Conservation (phyloP, 1,140 invertebrate species). For the Antheraea pernyi region DNA sequence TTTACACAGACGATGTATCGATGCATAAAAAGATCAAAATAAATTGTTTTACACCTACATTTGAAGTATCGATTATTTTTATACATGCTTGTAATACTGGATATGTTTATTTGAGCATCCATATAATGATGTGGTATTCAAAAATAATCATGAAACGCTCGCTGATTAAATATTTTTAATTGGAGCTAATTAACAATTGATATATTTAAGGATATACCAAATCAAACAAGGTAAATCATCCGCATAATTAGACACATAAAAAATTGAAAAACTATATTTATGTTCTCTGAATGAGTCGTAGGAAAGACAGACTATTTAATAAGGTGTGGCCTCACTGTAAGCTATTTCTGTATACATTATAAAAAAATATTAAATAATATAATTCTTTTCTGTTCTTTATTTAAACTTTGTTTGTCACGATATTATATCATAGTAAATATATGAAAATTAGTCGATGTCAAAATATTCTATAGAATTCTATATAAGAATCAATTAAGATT, state of each 20-base stretch:
- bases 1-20: too few species aligned
- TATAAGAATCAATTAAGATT: too few species aligned
- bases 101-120: neutral
- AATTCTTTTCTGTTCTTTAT: too few species aligned
- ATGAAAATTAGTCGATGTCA: too few species aligned
- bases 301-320: neutral
- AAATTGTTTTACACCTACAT: too few species aligned
- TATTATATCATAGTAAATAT: too few species aligned
- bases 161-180: neutral
- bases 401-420: too few species aligned
- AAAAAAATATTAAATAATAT: too few species aligned
- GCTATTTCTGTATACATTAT: neutral
- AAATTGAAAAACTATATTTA: neutral
- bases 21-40: conserved; percentile 19
- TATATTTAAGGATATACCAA: neutral
- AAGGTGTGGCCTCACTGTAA: conserved; percentile 10
- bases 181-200: neutral
- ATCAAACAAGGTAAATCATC: neutral
- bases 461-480: too few species aligned
- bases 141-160: neutral
- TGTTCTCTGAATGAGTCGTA: neutral
- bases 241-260: too few species aligned
- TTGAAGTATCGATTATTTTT: conserved; percentile 11
- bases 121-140: neutral
- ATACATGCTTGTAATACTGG: conserved; percentile 6